Evolutionary conservation across 2,888 invertebrate species (phyloP).

Genomic region (Cryptocephalus primarius): DNA sequence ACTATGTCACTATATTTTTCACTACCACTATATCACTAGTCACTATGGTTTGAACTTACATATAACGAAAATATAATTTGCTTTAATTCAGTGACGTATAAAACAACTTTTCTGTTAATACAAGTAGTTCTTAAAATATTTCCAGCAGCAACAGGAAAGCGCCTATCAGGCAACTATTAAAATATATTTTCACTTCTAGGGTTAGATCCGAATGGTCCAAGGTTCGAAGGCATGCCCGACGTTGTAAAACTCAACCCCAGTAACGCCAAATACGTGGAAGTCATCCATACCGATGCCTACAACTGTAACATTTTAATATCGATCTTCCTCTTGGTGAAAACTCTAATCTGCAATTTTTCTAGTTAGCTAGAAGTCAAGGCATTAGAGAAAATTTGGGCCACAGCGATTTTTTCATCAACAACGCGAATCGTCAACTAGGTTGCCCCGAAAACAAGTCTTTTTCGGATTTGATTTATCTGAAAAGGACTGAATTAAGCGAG

Average conservation of each 20-base stretch:
- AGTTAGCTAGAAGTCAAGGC: conserved; percentile 32
- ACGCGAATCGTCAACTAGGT: conserved; percentile 32
- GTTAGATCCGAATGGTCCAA: conserved; percentile 50
- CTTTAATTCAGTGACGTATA: too few relatives aligned
- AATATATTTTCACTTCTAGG: conserved; percentile 23
- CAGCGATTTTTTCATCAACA: conserved; percentile 36
- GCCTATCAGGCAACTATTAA: too few relatives aligned
- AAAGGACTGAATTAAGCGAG: conserved; percentile 22
- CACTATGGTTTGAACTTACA: too few relatives aligned
- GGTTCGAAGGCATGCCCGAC: conserved; percentile 42
- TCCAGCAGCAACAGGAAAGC: too few relatives aligned
- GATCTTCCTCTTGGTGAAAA: too few relatives aligned
- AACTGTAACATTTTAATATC: conserved; percentile 15
- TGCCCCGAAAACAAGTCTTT: conserved; percentile 25
- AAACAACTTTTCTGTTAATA: too few relatives aligned
- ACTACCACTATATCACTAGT: too few relatives aligned
- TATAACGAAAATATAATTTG: too few relatives aligned
- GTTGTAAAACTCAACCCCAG: conserved; percentile 41
- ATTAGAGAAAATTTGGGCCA: conserved; percentile 30
- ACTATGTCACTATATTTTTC: too few relatives aligned
- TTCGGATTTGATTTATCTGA: conserved; percentile 22
- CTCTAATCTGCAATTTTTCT: conserved; percentile 3
- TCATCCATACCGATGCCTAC: conserved; percentile 44
- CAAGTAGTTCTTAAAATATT: too few relatives aligned
- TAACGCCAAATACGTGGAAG: conserved; percentile 48